Percentiles rank a stretch among this genome's conserved stretches.
These are phyloP conservation scores for Hemichromis elongatus DNA, from an alignment of 2,113 vertebrate genomes.

Conservation along the genomic window DNA sequence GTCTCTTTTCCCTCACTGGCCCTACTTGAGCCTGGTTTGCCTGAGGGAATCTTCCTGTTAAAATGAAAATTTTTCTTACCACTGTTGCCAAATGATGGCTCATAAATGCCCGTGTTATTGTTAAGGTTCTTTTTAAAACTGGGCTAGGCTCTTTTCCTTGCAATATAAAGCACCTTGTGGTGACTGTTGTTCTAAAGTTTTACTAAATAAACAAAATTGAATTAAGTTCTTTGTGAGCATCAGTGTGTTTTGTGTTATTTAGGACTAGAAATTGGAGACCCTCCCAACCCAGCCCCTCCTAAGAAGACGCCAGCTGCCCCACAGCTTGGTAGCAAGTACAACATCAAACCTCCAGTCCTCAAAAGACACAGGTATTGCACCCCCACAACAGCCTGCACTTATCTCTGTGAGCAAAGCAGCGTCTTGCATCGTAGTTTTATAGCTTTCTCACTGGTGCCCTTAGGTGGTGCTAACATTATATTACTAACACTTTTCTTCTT, in stretches of 20 bases:
- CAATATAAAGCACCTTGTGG: neutral
- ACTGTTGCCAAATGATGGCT: neutral
- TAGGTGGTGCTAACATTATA: neutral
- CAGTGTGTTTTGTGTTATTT: neutral
- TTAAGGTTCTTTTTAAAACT: neutral
- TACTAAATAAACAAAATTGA: neutral
- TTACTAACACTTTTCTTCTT: neutral
- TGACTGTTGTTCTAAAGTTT: neutral
- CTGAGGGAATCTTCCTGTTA: neutral
- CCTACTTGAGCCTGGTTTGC: rapidly evolving
- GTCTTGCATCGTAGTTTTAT: neutral
- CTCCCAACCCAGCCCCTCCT: constrained; percentile 72
- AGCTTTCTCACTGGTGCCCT: neutral
- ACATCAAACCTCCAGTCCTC: constrained; percentile 85
- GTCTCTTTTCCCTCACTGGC: neutral
- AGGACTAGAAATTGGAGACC: constrained; percentile 86
- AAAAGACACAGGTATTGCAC: constrained; percentile 82
- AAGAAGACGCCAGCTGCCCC: constrained; percentile 78
- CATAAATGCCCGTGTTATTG: neutral
- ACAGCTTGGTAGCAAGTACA: constrained; percentile 85
- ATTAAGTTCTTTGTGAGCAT: neutral
- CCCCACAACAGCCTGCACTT: neutral
- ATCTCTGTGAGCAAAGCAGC: neutral
- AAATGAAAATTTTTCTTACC: neutral
- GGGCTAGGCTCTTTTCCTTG: neutral